Percentiles rank a stretch among this genome's conserved stretches.
These are phyloP conservation scores for Sceloporus tristichus DNA, from an alignment of 2,113 vertebrate genomes.

Conservation along the genomic window DNA sequence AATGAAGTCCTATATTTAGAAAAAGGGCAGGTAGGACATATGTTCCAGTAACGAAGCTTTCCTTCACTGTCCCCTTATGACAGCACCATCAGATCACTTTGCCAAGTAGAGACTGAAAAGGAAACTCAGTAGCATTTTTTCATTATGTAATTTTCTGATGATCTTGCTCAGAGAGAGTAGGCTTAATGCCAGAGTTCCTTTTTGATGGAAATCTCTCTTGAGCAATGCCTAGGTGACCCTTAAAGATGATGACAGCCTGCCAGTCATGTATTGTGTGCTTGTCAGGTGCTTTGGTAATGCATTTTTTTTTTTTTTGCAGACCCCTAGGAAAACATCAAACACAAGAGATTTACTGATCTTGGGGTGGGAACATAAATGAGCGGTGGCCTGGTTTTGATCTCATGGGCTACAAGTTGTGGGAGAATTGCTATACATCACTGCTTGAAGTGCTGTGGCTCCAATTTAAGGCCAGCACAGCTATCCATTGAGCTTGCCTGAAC, in stretches of 20 bases:
- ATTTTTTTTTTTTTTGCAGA: too few relatives aligned
- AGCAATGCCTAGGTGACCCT: not conserved
- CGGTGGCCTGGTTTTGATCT: not conserved
- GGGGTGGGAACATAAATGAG: not conserved
- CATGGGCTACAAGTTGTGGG: not conserved
- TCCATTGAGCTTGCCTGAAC: not conserved
- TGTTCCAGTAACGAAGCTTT: slow-evolving; percentile 20
- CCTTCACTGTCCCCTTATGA: not conserved
- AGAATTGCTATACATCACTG: not conserved
- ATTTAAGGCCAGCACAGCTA: not conserved
- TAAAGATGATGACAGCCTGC: not conserved
- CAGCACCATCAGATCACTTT: not conserved
- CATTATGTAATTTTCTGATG: not conserved
- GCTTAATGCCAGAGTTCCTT: not conserved
- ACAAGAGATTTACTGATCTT: too few relatives aligned
- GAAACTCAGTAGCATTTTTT: not conserved
- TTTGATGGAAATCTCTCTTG: not conserved
- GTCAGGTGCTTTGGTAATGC: not conserved
- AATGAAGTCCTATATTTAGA: not conserved
- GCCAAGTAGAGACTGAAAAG: not conserved
- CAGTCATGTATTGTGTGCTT: not conserved
- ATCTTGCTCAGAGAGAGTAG: not conserved
- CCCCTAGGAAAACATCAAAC: not conserved
- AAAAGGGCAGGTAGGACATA: not conserved
- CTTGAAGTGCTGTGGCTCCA: not conserved